Evolutionary conservation across 2,797 vertebrate genomes (phyloP).

Genomic region (Erethizon dorsatum): DNA sequence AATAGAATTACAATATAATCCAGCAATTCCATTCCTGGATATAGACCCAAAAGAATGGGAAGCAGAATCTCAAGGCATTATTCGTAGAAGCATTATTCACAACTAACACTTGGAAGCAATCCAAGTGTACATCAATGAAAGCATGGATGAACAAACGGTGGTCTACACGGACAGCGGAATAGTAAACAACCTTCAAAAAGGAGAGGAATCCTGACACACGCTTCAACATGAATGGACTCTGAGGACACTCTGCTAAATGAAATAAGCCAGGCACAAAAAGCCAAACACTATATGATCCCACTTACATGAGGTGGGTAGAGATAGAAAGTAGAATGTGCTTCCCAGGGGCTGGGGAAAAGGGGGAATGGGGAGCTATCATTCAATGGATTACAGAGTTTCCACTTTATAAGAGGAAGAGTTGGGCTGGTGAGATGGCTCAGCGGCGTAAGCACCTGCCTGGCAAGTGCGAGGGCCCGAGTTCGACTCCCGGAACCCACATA

Average conservation of each 20-base stretch:
- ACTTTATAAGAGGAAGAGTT: too few relatives aligned
- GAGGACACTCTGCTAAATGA: neutral
- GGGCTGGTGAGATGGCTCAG: too few relatives aligned
- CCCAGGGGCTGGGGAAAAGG: neutral
- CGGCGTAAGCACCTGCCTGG: too few relatives aligned
- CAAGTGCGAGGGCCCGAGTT: too few relatives aligned
- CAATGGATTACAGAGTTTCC: neutral
- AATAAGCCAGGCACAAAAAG: neutral
- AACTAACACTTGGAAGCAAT: neutral
- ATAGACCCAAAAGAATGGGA: neutral
- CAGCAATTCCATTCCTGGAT: neutral
- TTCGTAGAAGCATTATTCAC: neutral
- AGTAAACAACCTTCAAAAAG: neutral
- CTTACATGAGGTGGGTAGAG: neutral
- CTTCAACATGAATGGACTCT: neutral
- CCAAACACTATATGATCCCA: neutral
- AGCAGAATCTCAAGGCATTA: neutral
- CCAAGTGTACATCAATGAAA: neutral
- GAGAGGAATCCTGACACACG: neutral
- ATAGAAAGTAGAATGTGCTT: neutral
- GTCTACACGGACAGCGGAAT: neutral
- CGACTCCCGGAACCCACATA: too few relatives aligned
- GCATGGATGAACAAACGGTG: neutral
- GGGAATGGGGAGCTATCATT: neutral
- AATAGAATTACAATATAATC: neutral